Evolutionary conservation across 2,888 invertebrate genomes (phyloP).

Genomic region (Fissipunctia ypsillon): DNA sequence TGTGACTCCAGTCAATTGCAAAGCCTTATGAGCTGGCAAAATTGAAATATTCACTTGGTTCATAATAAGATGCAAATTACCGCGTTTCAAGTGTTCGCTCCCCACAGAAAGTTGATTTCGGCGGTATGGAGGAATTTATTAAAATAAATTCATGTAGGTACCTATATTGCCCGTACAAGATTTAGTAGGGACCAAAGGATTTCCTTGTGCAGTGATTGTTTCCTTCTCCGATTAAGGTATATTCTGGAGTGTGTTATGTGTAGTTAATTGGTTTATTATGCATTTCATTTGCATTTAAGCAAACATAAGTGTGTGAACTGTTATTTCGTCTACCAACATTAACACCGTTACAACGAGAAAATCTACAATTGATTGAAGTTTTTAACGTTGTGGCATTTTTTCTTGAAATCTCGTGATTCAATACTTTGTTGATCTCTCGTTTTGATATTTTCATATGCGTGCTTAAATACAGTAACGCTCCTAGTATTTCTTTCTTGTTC

Average conservation of each 20-base stretch:
- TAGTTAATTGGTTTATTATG: conserved; percentile 8
- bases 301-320: neutral
- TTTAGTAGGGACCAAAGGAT: conserved; percentile 18
- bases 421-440: neutral
- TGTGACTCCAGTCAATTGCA: conserved; percentile 69
- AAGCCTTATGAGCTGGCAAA: conserved; percentile 71
- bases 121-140: conserved; percentile 37
- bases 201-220: conserved; percentile 24
- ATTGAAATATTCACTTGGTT: conserved; percentile 74
- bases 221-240: neutral
- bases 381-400: neutral
- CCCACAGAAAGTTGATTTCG: conserved; percentile 13
- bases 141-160: conserved; percentile 44
- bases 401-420: neutral
- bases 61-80: conserved; percentile 78
- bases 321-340: neutral
- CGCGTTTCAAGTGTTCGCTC: conserved; percentile 62
- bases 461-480: neutral
- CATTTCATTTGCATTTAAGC: neutral
- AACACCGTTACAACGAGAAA: neutral
- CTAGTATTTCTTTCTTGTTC: neutral
- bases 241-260: neutral
- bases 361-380: too few relatives aligned
- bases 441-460: too few relatives aligned
- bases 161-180: conserved; percentile 21